Conservation (phyloP, 2,113 vertebrate species). For the Xiphorhynchus elegans region DNA sequence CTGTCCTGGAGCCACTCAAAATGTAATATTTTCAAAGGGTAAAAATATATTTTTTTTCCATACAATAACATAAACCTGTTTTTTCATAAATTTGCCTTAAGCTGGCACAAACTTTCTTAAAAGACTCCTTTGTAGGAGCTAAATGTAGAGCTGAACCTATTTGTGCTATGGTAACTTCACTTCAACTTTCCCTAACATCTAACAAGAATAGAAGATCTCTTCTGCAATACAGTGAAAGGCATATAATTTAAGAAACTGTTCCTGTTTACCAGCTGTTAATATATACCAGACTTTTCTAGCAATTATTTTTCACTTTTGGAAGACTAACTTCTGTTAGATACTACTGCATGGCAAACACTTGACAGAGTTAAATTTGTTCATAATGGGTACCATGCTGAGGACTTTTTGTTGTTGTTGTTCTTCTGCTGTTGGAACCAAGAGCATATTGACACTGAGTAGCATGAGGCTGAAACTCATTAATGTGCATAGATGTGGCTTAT, state of each 20-base stretch:
- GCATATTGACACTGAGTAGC: fast-evolving
- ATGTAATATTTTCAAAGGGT: conserved; percentile 50
- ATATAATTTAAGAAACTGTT: conserved; percentile 12
- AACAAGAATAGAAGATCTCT: background rate
- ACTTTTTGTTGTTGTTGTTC: background rate
- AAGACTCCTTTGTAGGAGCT: background rate
- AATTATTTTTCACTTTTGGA: background rate
- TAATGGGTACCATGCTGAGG: background rate
- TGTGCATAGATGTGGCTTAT: background rate
- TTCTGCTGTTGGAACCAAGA: background rate
- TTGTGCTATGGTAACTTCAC: conserved; percentile 28
- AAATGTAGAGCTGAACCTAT: background rate
- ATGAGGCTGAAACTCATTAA: background rate
- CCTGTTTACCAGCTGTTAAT: background rate
- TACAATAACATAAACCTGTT: conserved; percentile 48
- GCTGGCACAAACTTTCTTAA: background rate
- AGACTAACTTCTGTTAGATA: background rate
- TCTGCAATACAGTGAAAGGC: background rate
- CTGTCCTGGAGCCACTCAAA: conserved; percentile 21
- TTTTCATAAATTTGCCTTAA: conserved; percentile 55
- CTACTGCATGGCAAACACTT: background rate
- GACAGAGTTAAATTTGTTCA: background rate
- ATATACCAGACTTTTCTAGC: background rate
- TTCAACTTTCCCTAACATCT: conserved; percentile 38
- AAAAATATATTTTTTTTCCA: conserved; percentile 55